Evolutionary conservation across 2,888 invertebrate genomes (phyloP).

Genomic region (Himalopsyche kuldschensis): DNA sequence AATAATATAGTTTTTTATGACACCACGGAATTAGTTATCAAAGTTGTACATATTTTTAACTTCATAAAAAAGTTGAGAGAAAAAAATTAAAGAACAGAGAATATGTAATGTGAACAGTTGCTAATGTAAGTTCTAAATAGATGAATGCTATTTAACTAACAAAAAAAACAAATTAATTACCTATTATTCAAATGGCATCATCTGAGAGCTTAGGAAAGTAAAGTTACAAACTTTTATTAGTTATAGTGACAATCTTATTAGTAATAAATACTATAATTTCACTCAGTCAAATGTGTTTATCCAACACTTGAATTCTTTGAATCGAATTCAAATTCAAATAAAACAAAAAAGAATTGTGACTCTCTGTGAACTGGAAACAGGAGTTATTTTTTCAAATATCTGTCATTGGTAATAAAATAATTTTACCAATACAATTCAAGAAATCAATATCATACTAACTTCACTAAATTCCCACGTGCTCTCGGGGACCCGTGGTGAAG

Average conservation of each 20-base stretch:
- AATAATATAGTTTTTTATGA: too few relatives aligned
- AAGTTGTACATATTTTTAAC: too few relatives aligned
- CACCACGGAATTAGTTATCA: too few relatives aligned
- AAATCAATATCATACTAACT: conserved; percentile 16
- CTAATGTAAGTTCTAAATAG: too few relatives aligned
- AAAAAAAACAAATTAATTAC: background rate
- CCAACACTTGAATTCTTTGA: background rate
- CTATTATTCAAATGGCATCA: background rate
- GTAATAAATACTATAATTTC: background rate
- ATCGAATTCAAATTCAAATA: background rate
- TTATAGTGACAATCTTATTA: background rate
- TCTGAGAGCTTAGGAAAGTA: background rate
- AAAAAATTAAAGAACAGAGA: too few relatives aligned
- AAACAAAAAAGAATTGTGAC: background rate
- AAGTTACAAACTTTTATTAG: background rate
- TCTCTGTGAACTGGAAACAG: too few relatives aligned
- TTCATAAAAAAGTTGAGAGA: too few relatives aligned
- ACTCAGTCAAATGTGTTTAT: background rate
- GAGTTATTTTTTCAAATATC: too few relatives aligned
- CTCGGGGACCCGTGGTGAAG: conserved; percentile 16
- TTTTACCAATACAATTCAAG: background rate
- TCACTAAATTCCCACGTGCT: conserved; percentile 34
- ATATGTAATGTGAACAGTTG: too few relatives aligned
- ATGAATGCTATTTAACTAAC: too few relatives aligned
- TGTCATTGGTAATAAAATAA: background rate